phyloP scores from a whole-genome alignment of 2,113 vertebrate genomes.

The cattle (Bos taurus) region DNA sequence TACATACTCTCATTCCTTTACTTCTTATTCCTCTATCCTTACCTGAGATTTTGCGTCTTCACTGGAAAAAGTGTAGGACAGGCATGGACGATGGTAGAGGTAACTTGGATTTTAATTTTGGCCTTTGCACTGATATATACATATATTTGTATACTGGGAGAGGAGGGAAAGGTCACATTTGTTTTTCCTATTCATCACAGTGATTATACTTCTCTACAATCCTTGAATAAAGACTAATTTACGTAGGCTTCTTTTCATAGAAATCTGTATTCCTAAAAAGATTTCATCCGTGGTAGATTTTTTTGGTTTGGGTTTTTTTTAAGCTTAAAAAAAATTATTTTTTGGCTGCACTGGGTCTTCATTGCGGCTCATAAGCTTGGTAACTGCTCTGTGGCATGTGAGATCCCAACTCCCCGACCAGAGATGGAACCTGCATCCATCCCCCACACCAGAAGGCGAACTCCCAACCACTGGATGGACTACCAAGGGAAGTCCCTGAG shows the following conservation, averaged over 20 bases:
- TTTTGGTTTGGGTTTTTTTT: background rate
- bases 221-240: slow-evolving; percentile 13
- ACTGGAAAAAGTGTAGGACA: background rate
- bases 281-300: background rate
- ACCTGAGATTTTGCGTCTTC: background rate
- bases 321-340: background rate
- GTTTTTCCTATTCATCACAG: background rate
- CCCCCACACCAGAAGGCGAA: background rate
- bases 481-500: background rate
- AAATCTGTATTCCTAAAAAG: background rate
- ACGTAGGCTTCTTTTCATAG: background rate
- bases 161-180: background rate
- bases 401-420: background rate
- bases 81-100: background rate
- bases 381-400: background rate
- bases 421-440: background rate
- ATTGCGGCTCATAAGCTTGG: background rate
- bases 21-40: background rate
- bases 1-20: background rate
- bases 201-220: background rate
- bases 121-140: background rate
- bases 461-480: background rate
- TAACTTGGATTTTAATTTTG: slow-evolving; percentile 23
- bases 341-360: background rate
- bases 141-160: background rate